A percentile compares a stretch with the other conserved stretches of the same genome.
Conservation (phyloP, 2,888 invertebrate genomes). For the Galeopsomyia nigrocyanea region DNA sequence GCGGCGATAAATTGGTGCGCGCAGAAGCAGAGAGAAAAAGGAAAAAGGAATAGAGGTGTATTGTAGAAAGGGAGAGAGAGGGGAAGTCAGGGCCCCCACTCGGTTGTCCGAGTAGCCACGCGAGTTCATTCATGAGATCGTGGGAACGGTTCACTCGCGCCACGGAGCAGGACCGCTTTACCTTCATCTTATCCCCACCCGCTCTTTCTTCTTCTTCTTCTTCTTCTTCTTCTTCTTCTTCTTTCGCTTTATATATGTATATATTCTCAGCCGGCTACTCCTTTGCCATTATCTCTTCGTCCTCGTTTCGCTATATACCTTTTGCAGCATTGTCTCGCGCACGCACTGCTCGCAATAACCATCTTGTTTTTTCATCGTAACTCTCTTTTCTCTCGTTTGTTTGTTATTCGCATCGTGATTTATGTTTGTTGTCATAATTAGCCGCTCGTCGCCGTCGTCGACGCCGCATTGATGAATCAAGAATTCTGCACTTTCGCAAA, state of each 20-base stretch:
- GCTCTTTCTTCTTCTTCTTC: conserved; percentile 13
- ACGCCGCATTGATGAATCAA: too few relatives aligned
- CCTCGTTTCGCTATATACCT: conserved; percentile 36
- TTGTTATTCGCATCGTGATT: too few relatives aligned
- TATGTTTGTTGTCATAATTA: too few relatives aligned
- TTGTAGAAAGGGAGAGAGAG: conserved; percentile 24
- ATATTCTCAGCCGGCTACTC: conserved; percentile 37
- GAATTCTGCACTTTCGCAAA: too few relatives aligned
- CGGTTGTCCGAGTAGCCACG: conserved; percentile 62
- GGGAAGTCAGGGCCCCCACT: conserved; percentile 55
- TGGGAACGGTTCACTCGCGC: conserved; percentile 61
- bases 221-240: conserved; percentile 1
- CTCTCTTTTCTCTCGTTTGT: too few relatives aligned
- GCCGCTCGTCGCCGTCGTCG: too few relatives aligned
- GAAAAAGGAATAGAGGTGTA: conserved; percentile 47
- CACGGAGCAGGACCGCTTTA: conserved; percentile 45
- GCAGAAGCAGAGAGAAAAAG: conserved; percentile 39
- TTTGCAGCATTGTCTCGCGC: too few relatives aligned
- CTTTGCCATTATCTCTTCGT: conserved; percentile 45
- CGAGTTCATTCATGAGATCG: conserved; percentile 70
- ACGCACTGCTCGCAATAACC: too few relatives aligned
- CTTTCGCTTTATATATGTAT: too few relatives aligned
- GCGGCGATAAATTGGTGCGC: conserved; percentile 38
- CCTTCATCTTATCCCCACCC: conserved; percentile 45
- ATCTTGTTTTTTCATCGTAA: too few relatives aligned